These are phyloP conservation scores for Drosophila sechellia DNA, from an alignment of 1,140 invertebrate genomes.

Conservation along the genomic window DNA sequence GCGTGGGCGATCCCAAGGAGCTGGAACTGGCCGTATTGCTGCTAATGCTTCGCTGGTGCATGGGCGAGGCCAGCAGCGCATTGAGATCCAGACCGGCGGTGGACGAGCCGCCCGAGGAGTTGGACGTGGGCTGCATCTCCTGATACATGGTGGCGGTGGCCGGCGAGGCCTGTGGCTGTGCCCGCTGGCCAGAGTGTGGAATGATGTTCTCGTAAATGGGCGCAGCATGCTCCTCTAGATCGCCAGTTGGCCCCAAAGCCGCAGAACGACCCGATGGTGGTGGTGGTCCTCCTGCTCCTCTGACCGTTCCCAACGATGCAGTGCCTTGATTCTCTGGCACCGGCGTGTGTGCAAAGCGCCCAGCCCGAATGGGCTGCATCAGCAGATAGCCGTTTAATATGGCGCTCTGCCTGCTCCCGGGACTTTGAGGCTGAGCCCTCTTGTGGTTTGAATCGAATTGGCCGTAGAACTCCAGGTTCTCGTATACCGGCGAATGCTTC, in stretches of 20 bases:
- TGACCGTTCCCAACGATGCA: not conserved
- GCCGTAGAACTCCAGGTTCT: slow-evolving; percentile 91
- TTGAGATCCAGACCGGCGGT: slow-evolving; percentile 50
- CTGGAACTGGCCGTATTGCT: slow-evolving; percentile 37
- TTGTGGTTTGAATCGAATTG: slow-evolving; percentile 84
- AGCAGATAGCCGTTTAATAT: slow-evolving; percentile 66
- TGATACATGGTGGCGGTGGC: slow-evolving; percentile 82
- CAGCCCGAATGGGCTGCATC: slow-evolving; percentile 65
- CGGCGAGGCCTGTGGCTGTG: slow-evolving; percentile 82
- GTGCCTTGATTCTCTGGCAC: slow-evolving; percentile 56
- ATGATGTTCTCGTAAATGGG: slow-evolving; percentile 91
- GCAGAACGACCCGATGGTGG: not conserved
- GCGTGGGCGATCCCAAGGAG: slow-evolving; percentile 62
- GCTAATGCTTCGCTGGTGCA: slow-evolving; percentile 68
- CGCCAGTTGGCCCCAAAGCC: not conserved
- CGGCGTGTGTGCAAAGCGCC: slow-evolving; percentile 80
- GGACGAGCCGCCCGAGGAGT: slow-evolving; percentile 22
- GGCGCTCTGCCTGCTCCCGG: slow-evolving; percentile 66
- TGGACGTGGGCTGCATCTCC: slow-evolving; percentile 53
- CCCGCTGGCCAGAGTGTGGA: slow-evolving; percentile 85
- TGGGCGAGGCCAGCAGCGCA: slow-evolving; percentile 49
- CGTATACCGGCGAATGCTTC: slow-evolving; percentile 89
- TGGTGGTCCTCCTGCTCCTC: slow-evolving; percentile 8
- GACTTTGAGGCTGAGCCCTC: slow-evolving; percentile 85
- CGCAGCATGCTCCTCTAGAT: slow-evolving; percentile 55